Evolutionary conservation across 1,140 invertebrate species (phyloP), one percentile per base, ranked within the genome.

Genomic region (Zaprionus capensis): DNA sequence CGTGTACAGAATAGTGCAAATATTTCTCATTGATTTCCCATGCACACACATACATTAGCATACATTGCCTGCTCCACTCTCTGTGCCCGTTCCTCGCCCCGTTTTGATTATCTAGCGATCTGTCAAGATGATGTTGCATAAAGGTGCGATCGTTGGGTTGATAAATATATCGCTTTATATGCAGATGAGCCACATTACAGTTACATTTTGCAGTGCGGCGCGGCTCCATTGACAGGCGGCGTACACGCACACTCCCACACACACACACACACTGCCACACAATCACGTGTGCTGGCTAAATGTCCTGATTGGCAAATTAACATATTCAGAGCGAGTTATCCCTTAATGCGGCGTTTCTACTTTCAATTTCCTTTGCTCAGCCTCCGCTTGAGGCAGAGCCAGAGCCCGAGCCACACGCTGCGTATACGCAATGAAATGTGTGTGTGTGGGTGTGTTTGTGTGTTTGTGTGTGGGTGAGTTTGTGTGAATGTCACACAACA

Each of bases 261-360:
- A 38, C 38, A 31, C 65, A 57, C 31, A 28, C 55, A 41, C 24
- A 59, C 53, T 20, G 22, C 14, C 24, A 49, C 20, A 56, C 34
- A 55, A 9, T 1, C 41, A 38, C 31, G 24, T 61, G 51, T 62
- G 22, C 36, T 34, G 56, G 72, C 46, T 74, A 63, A 74, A 56
- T 70, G 38, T 31, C 69, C 44, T 64, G 67, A 76, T 59, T 76
- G 68, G 24, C 62, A 76, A 76, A 76, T 76, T 76, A 76, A 72
- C 69, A 76, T 76, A 76, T 72, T 76, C 58, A n/a, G 31, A 67
- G 74, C 62, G 57, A 76, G 74, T 76, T 76, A 76, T 72, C 56
- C 57, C 74, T 76, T 72, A 72, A 76, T 76, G 70, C 63, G 70
- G 5, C 44, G 17, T 56, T 36, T 36, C 69, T 66, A 51, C 74